Evolutionary conservation across 2,888 invertebrate species (phyloP).

Genomic region (Ectemnius lituratus): DNA sequence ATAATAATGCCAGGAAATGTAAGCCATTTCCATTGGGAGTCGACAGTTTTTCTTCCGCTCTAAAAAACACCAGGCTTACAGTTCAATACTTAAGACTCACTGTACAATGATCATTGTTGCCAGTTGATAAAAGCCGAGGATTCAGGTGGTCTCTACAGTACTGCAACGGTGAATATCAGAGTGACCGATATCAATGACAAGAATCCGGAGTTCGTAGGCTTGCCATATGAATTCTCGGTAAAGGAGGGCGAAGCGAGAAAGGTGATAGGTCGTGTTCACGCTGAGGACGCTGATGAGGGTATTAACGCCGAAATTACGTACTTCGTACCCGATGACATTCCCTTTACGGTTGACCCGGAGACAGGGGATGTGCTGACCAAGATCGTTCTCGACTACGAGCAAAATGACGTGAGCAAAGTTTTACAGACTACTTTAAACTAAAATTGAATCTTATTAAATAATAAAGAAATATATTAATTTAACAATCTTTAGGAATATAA

Average conservation of each 20-base stretch:
- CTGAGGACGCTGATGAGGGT: conserved; percentile 91
- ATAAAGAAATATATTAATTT: neutral
- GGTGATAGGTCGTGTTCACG: conserved; percentile 88
- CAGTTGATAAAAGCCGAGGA: conserved; percentile 91
- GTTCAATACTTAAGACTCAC: neutral
- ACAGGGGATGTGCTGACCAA: conserved; percentile 89
- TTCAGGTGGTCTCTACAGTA: conserved; percentile 88
- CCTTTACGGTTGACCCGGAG: conserved; percentile 88
- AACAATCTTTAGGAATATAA: conserved; percentile 81
- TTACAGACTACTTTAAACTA: neutral
- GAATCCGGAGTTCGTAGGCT: conserved; percentile 91
- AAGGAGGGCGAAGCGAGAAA: conserved; percentile 84
- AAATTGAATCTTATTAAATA: neutral
- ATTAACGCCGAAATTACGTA: conserved; percentile 90
- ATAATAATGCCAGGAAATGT: too few species aligned
- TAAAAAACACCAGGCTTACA: too few species aligned
- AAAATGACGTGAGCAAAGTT: conserved; percentile 81
- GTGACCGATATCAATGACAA: conserved; percentile 96
- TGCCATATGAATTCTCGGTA: conserved; percentile 89
- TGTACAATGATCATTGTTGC: neutral
- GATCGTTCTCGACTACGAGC: conserved; percentile 89
- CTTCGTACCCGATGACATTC: conserved; percentile 87
- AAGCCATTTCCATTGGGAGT: neutral
- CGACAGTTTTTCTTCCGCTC: too few species aligned
- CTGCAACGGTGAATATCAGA: conserved; percentile 91